phyloP scores from a whole-genome alignment of 2,888 invertebrate species.

The Ethmia dodecea region DNA sequence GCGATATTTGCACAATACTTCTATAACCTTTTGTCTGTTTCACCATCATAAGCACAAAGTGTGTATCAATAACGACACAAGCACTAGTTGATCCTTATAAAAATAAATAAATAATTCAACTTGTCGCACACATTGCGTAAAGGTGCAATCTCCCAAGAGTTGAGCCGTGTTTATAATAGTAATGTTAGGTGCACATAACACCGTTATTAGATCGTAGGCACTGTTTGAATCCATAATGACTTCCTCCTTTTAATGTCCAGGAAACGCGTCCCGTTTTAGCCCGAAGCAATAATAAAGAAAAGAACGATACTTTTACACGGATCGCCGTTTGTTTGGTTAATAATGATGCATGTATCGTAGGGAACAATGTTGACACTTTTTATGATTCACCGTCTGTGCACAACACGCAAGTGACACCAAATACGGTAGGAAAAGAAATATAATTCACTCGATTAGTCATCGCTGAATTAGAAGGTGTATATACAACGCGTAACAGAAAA shows the following conservation, averaged over 20 bases:
- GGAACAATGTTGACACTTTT: neutral
- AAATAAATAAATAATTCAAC: no score
- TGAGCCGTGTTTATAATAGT: conserved; percentile 51
- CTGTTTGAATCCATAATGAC: conserved; percentile 58
- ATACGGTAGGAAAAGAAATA: no score
- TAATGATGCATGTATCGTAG: neutral
- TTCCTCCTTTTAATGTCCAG: conserved; percentile 56
- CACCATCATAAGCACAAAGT: no score
- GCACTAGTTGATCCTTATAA: no score
- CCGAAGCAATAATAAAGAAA: conserved; percentile 18
- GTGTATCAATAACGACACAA: no score
- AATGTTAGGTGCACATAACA: conserved; percentile 45
- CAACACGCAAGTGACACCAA: no score
- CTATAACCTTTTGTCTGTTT: no score
- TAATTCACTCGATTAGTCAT: no score
- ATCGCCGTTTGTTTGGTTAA: neutral
- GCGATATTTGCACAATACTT: no score
- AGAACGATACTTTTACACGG: conserved; percentile 16
- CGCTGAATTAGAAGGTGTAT: no score
- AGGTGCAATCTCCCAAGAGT: conserved; percentile 48
- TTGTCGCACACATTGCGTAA: conserved; percentile 45
- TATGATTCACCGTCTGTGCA: no score
- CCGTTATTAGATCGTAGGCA: conserved; percentile 56
- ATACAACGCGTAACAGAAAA: no score
- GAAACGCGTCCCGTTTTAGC: conserved; percentile 49